Base-by-base conservation (phyloP, 1,140 invertebrate genomes). In the Lepidurus apus region DNA sequence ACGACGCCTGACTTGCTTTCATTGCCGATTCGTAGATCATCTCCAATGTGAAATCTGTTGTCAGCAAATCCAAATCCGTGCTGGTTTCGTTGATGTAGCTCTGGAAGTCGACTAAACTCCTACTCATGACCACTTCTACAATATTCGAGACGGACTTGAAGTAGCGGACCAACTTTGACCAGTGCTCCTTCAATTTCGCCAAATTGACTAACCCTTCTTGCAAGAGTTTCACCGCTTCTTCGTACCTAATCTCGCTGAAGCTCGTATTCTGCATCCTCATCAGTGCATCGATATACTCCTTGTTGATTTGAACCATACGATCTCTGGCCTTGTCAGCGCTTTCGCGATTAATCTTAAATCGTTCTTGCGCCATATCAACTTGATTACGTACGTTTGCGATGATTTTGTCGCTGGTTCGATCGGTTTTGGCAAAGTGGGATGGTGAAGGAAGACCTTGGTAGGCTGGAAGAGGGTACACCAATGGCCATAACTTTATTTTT, bases 1-100 rank as follows among this genome's bases (percentile, higher is more conserved):
- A 79, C 9, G 78, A 13, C 9, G 78, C 78, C 34, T 79, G 78
- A n/a, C n/a, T 43, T 3, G 78, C 78, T 74, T 75, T 79, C 43
- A 79, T 4, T 10, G 74, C 78, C 44, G 21, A 47, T 21, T 43
- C 53, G 77, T 78, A 78, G 24, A 78, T 24, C 13, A 17, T 6
- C 26, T 75, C 78, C 6, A 75, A 45, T 8, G 73, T 74, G 8
- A 75, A 17, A 42, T 47, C 17, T 42, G 42, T 24, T 11, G 43
- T 34, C 9, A 79, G 42, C 24, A 34, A 74, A 44, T 17, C 47
- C 6, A 79, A 21, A 13, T 45, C 17, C 34, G 73, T 42, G 13
- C 53, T 74, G 21, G 53, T 74, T n/a, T 9, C 44, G 10, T 74
- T 42, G 77, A 9, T 44, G 9, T 43, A 44, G 13, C 43, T 45